Percentiles rank a stretch among this genome's conserved stretches.
Evolutionary conservation across 2,113 vertebrate species (phyloP).

Genomic region (Phalacrocorax carbo): DNA sequence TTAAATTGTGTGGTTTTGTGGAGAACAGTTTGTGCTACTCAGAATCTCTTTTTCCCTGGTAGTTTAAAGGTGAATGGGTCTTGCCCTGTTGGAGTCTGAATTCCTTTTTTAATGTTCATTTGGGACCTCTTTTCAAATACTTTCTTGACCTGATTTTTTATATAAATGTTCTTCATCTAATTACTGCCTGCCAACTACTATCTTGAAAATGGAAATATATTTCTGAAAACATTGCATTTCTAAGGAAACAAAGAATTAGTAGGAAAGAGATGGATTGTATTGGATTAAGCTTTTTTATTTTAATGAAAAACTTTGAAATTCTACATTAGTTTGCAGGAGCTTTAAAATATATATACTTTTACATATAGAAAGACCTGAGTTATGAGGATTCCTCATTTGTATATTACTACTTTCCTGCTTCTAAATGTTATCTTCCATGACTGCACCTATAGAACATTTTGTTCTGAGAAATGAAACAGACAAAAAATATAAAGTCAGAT

Average conservation of each 20-base stretch:
- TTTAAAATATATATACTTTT: neutral
- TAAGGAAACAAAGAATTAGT: neutral
- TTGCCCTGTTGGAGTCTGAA: neutral
- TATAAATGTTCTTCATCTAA: neutral
- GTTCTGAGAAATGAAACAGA: neutral
- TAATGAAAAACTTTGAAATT: neutral
- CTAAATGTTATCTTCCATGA: neutral
- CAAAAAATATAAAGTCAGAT: neutral
- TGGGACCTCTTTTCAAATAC: neutral
- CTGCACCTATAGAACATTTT: neutral
- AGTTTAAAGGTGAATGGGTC: neutral
- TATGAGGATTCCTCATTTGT: neutral
- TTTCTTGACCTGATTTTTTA: neutral
- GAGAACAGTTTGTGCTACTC: neutral
- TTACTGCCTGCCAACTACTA: neutral
- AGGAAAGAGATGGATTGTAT: neutral
- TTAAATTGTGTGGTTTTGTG: neutral
- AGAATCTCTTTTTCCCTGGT: neutral
- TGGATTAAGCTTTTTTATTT: neutral
- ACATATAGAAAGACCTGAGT: neutral
- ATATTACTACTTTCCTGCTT: neutral
- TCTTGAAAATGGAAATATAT: neutral
- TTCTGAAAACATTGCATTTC: neutral
- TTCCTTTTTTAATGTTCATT: neutral
- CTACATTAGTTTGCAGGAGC: neutral